Conservation (phyloP, 1,140 invertebrate genomes). For the Pissodes strobi region DNA sequence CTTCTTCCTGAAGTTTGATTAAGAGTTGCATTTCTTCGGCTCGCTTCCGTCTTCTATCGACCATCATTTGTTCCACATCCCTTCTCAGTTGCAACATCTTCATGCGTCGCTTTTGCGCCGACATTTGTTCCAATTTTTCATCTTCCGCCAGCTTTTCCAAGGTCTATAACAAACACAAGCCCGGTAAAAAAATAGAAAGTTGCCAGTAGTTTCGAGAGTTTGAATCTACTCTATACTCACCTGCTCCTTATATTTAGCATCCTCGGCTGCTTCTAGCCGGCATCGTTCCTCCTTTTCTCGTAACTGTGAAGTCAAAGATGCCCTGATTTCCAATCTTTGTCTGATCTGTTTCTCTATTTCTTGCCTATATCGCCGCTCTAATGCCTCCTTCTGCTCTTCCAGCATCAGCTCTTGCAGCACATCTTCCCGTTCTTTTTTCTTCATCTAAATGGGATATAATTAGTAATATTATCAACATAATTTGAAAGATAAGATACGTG, state of each 20-base stretch:
- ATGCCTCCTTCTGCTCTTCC: conserved; percentile 48
- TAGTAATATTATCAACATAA: background rate
- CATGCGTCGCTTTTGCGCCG: conserved; percentile 47
- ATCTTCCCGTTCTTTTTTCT: conserved; percentile 50
- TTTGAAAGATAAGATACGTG: too few species aligned
- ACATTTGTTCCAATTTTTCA: conserved; percentile 50
- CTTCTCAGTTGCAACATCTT: conserved; percentile 50
- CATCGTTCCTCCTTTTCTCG: conserved; percentile 44
- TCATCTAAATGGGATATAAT: conserved; percentile 35
- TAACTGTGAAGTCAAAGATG: conserved; percentile 44
- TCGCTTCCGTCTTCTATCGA: conserved; percentile 44
- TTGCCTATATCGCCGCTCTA: conserved; percentile 38
- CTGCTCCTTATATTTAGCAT: conserved; percentile 48
- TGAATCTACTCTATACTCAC: too few species aligned
- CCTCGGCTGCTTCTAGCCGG: conserved; percentile 41
- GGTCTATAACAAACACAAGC: conserved; percentile 38
- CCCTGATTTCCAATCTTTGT: conserved; percentile 40
- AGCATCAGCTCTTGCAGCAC: conserved; percentile 48
- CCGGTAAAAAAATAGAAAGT: background rate
- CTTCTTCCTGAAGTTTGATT: conserved; percentile 47
- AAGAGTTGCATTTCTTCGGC: conserved; percentile 49
- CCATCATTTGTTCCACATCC: conserved; percentile 51
- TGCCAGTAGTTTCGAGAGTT: too few species aligned
- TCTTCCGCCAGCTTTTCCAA: conserved; percentile 50
- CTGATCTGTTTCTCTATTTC: conserved; percentile 48